Evolutionary conservation across 2,113 vertebrate genomes (phyloP).

Genomic region (Copsychus sechellarum): DNA sequence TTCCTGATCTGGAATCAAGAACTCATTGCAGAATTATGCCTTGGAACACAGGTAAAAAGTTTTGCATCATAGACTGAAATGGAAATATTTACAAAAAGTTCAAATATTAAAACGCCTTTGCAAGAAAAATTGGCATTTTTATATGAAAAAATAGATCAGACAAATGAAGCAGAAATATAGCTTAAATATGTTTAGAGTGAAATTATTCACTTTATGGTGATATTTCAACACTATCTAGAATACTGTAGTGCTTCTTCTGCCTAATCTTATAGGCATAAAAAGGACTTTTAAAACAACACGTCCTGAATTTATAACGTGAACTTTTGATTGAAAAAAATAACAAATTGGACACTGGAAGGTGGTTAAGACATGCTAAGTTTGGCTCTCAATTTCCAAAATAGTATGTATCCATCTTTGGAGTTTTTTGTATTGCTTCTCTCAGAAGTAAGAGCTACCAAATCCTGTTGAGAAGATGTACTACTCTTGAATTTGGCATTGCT

Average conservation of each 20-base stretch:
- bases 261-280: not conserved
- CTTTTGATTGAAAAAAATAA: not conserved
- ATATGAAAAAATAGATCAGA: not conserved
- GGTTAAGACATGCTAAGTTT: not conserved
- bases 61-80: not conserved
- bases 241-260: not conserved
- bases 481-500: not conserved
- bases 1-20: not conserved
- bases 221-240: not conserved
- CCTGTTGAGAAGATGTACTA: not conserved
- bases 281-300: not conserved
- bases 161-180: not conserved
- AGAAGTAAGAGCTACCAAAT: not conserved
- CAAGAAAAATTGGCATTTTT: not conserved
- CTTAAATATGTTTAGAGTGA: not conserved
- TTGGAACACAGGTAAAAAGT: not conserved
- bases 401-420: rapidly evolving
- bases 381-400: not conserved
- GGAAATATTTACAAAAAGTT: not conserved
- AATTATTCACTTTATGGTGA: not conserved
- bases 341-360: not conserved
- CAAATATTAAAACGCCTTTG: not conserved
- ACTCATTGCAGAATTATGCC: not conserved
- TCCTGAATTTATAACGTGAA: not conserved
- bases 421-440: not conserved